Conservation (phyloP, 2,113 vertebrate genomes). For the Centropus bengalensis region DNA sequence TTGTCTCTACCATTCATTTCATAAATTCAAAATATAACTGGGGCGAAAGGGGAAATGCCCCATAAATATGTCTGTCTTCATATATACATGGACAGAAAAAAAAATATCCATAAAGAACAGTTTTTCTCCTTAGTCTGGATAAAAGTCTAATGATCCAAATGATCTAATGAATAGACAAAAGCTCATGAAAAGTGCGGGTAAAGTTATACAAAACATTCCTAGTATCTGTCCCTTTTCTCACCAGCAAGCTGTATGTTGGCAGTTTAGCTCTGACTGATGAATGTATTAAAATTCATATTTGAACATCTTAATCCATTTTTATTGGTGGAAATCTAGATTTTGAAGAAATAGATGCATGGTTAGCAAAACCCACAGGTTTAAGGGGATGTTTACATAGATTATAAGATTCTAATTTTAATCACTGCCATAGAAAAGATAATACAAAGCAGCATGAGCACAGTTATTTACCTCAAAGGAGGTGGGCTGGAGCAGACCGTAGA, state of each 20-base stretch:
- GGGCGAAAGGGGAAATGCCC: neutral
- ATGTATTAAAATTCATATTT: neutral
- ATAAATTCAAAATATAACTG: neutral
- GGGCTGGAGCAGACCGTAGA: neutral
- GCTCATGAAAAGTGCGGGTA: neutral
- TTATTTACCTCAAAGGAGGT: slow-evolving; percentile 18
- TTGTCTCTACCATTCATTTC: neutral
- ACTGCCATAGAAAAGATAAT: slow-evolving; percentile 17
- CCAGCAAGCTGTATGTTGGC: neutral
- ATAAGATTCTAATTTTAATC: slow-evolving; percentile 26
- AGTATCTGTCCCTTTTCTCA: neutral
- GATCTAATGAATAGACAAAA: neutral
- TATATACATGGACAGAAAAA: neutral
- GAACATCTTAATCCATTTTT: neutral
- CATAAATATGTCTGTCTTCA: neutral
- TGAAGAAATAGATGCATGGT: neutral
- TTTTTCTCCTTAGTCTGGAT: neutral
- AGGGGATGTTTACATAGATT: neutral
- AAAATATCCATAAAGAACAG: neutral
- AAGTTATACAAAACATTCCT: neutral
- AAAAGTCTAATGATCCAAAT: neutral
- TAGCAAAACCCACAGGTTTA: neutral
- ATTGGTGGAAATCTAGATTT: neutral
- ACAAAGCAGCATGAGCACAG: neutral
- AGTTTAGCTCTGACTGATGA: neutral